phyloP scores from a whole-genome alignment of 2,797 vertebrate genomes.

The Bryconaethiops microstoma region DNA sequence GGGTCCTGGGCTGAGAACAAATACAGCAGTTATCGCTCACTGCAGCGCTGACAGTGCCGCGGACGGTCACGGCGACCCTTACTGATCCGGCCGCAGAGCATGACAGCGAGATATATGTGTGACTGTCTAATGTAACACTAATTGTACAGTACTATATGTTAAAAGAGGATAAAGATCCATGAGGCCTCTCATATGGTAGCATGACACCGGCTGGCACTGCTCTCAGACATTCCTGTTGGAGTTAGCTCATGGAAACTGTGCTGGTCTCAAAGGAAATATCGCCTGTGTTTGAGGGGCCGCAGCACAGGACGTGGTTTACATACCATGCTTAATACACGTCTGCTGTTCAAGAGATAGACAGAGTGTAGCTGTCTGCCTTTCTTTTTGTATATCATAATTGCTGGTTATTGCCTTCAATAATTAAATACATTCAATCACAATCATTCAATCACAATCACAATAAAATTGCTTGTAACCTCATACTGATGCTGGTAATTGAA shows the following conservation, averaged over 20 bases:
- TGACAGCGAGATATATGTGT: conserved; percentile 10
- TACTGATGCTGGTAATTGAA: not conserved
- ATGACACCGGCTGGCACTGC: conserved; percentile 58
- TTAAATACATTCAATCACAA: not conserved
- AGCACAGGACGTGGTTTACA: conserved; percentile 59
- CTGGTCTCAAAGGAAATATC: conserved; percentile 61
- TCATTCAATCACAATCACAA: not conserved
- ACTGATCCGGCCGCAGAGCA: conserved; percentile 26
- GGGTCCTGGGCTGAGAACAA: conserved; percentile 36
- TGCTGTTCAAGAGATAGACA: conserved; percentile 47
- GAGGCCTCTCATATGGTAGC: conserved; percentile 57
- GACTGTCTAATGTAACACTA: conserved; percentile 46
- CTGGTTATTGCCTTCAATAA: not conserved
- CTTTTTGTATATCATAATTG: not conserved
- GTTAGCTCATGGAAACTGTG: conserved; percentile 66
- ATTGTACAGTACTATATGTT: conserved; percentile 47
- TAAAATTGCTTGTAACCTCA: no score
- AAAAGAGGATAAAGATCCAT: conserved; percentile 38
- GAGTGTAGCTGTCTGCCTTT: conserved; percentile 22
- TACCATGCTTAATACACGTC: conserved; percentile 49
- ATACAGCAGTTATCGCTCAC: conserved; percentile 26
- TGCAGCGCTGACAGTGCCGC: conserved; percentile 14
- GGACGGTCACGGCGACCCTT: conserved; percentile 23
- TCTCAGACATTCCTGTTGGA: conserved; percentile 61
- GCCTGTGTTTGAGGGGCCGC: conserved; percentile 56